Base-by-base conservation (phyloP, 2,888 invertebrate genomes). In the Hirtodrosophila histrioides region DNA sequence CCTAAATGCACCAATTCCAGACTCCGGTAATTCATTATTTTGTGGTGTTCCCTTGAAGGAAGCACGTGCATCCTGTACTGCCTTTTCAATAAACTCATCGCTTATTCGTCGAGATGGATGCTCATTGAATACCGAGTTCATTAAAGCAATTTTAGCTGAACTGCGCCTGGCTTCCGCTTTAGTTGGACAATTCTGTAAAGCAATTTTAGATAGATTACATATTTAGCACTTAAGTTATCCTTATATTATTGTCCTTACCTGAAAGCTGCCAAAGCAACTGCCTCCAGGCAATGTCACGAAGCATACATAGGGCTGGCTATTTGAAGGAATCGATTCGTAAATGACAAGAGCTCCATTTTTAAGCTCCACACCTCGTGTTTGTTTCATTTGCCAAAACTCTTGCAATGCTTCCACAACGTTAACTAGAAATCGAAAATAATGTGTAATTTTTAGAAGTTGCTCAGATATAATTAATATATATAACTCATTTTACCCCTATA, bases 351-450 rank as follows among this genome's bases (percentile, higher is more conserved):
- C 97, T 63, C 97, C 97, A 88, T 97, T 95, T 86, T 96, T 95
- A 71, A 96, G 93, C 86, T 97, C 97, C 12, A 95, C 95, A 77
- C 97, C 97, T 68, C 97, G 93, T 50, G 97, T 95, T 80, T 97
- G 96, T 92, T 98, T 98, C 97, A 97, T 97, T 93, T 98, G 97
- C 98, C 98, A 98, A 92, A 98, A 98, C 93, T 98, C 98, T 92
- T 98, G 98, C 61, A 98, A 93, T 7, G 98, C 98, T 92, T 98
- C 98, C 62, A 98, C 98, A 69, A 98, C 98, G 93, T 98, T 98
- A 80, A 98, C 98, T 95, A 93, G 2, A 77, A 57, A 51, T 7
- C 4, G 2, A 40, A 24, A 41, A 24, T 45, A 24, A 23, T 36
- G 2, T 17, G 0, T 17, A 17, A 46, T 11, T 35, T 39, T 24